phyloP scores from a whole-genome alignment of 1,140 invertebrate genomes.

The Nasonia longicornis region DNA sequence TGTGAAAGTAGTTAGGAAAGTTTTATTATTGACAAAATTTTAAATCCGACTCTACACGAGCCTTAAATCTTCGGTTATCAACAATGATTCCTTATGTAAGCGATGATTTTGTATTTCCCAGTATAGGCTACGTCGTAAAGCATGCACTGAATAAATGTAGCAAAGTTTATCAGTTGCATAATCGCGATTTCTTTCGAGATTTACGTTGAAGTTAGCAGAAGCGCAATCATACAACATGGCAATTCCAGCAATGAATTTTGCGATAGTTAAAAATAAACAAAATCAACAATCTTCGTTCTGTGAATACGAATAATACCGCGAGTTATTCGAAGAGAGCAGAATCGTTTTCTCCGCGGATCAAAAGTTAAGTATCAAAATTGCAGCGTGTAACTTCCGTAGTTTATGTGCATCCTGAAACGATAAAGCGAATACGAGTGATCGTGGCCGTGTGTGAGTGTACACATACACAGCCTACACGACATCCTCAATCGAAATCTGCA shows the following conservation, averaged over 20 bases:
- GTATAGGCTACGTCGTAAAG: neutral
- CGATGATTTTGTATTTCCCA: neutral
- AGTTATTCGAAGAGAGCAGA: no score
- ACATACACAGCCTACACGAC: neutral
- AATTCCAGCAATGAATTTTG: no score
- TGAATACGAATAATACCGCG: no score
- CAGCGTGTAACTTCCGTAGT: no score
- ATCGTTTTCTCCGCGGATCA: no score
- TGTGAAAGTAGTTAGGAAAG: neutral
- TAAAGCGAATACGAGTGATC: neutral
- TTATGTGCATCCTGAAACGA: neutral
- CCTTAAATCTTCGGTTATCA: neutral
- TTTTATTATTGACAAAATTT: neutral
- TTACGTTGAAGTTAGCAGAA: neutral
- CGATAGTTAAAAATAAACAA: no score
- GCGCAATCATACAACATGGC: neutral
- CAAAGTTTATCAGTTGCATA: neutral
- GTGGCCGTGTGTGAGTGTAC: neutral
- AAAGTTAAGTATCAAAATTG: no score
- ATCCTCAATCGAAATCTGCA: constrained; percentile 9
- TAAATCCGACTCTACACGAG: neutral
- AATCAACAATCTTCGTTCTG: no score
- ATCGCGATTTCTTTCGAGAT: neutral
- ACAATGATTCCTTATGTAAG: neutral
- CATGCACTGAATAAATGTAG: neutral